phyloP scores from a whole-genome alignment of 2,888 invertebrate genomes.

The Luperina nickerlii region DNA sequence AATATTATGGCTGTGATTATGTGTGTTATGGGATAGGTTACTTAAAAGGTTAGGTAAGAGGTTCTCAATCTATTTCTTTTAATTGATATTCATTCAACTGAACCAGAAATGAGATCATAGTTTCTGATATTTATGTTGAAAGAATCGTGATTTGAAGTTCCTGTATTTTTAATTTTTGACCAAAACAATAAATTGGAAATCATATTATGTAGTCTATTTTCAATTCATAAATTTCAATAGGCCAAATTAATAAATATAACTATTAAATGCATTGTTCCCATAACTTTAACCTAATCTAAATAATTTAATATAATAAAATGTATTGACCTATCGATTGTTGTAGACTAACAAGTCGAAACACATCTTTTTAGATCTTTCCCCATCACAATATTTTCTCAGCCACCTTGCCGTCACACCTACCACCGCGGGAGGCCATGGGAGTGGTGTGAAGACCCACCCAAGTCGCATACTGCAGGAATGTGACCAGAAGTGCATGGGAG shows the following conservation, averaged over 20 bases:
- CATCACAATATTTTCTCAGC: conserved; percentile 45
- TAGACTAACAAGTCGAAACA: background rate
- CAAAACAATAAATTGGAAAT: background rate
- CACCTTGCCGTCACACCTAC: conserved; percentile 54
- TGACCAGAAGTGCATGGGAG: conserved; percentile 44
- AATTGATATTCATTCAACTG: background rate
- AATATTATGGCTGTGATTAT: conserved; percentile 55
- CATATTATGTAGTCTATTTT: background rate
- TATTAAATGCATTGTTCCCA: background rate
- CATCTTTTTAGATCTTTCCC: conserved; percentile 19
- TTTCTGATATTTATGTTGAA: background rate
- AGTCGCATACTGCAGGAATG: conserved; percentile 36
- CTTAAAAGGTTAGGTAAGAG: conserved; percentile 3
- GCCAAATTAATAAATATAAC: background rate
- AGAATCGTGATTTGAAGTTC: background rate
- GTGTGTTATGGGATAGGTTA: conserved; percentile 29
- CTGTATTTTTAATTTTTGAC: background rate
- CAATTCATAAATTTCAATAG: background rate
- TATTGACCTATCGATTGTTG: background rate
- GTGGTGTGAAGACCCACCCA: conserved; percentile 39
- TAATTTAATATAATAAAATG: background rate
- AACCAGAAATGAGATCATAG: background rate
- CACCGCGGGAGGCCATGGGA: conserved; percentile 63
- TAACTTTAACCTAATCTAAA: background rate
- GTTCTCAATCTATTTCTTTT: background rate